A percentile compares a stretch with the other conserved stretches of the same genome.
Evolutionary conservation across 2,797 vertebrate species (phyloP).

Genomic region (Tauraco hartlaubi): DNA sequence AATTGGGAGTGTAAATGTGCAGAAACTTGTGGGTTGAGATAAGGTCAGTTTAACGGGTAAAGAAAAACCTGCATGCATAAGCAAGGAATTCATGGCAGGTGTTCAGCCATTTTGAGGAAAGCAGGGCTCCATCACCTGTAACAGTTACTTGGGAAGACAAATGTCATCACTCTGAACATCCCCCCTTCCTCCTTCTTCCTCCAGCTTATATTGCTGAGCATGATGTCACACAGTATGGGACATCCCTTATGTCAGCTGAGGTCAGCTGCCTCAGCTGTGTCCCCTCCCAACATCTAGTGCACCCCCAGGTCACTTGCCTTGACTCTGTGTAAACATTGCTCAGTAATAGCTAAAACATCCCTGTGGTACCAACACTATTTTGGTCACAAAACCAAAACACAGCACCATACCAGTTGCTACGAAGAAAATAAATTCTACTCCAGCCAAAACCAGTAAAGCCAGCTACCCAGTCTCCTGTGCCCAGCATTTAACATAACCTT

Average conservation of each 20-base stretch:
- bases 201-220: not conserved
- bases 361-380: not conserved
- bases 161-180: not conserved
- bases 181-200: not conserved
- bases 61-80: not conserved
- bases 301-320: fast-evolving
- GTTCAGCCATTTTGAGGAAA: not conserved
- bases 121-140: not conserved
- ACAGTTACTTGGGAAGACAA: not conserved
- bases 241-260: not conserved
- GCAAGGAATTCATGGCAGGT: not conserved
- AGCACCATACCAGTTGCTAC: not conserved
- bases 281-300: not conserved
- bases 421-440: not conserved
- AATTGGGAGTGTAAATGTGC: not conserved
- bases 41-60: not conserved
- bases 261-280: not conserved
- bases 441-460: not conserved
- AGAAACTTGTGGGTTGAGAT: not conserved
- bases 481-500: not conserved
- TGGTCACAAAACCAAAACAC: not conserved
- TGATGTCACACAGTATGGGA: fast-evolving
- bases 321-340: not conserved
- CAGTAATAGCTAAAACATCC: not conserved
- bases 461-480: not conserved